Percentiles rank a stretch among this genome's conserved stretches.
Evolutionary conservation across 2,888 invertebrate species (phyloP).

Genomic region (Abrostola triplasia): DNA sequence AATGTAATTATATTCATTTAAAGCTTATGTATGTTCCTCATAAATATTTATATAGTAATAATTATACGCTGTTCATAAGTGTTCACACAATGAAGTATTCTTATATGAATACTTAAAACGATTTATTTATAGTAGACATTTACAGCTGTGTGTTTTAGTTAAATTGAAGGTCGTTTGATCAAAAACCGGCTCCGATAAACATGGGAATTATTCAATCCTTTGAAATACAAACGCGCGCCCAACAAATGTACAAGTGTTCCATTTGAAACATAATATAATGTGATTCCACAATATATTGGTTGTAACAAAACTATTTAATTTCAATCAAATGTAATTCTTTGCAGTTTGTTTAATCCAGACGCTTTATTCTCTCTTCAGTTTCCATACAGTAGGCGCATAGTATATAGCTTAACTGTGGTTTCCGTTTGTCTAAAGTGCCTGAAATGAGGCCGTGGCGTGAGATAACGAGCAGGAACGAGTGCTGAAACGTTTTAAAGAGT

Average conservation of each 20-base stretch:
- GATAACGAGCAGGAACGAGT: slow-evolving; percentile 81
- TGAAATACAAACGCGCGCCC: slow-evolving; percentile 27
- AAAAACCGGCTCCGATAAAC: slow-evolving; percentile 26
- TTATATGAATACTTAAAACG: too few species aligned
- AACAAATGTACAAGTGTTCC: slow-evolving; percentile 44
- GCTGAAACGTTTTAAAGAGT: slow-evolving; percentile 67
- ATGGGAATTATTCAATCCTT: slow-evolving; percentile 14
- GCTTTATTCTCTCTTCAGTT: slow-evolving; percentile 57
- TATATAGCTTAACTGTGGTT: slow-evolving; percentile 68
- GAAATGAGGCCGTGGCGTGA: slow-evolving; percentile 79
- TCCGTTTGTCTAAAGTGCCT: slow-evolving; percentile 77
- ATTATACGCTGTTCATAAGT: too few species aligned
- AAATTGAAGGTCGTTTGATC: slow-evolving; percentile 7
- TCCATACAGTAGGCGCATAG: neutral
- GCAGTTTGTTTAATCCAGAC: slow-evolving; percentile 18
- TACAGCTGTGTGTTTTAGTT: slow-evolving; percentile 18
- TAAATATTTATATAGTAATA: too few species aligned
- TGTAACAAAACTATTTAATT: slow-evolving; percentile 16
- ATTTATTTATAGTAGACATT: too few species aligned
- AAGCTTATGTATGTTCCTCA: too few species aligned
- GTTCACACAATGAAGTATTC: too few species aligned
- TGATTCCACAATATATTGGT: neutral
- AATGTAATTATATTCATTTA: too few species aligned
- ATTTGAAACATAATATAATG: slow-evolving; percentile 24
- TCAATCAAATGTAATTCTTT: slow-evolving; percentile 31